Base-by-base conservation (phyloP, 37 sponge, comb jelly and placozoan genomes). In the Crambe crambe region DNA sequence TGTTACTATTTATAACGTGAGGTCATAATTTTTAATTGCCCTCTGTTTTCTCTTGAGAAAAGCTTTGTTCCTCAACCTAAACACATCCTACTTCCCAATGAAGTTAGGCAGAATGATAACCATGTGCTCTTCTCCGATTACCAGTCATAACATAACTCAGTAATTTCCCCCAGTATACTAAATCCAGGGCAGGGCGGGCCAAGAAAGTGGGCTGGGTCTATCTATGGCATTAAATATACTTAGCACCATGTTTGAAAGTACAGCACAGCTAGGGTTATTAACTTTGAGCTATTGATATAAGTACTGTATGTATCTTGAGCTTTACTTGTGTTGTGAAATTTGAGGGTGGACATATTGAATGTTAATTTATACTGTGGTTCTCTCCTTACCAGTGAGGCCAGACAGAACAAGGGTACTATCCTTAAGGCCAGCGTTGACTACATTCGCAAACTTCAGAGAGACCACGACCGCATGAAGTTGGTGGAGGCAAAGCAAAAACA, bases 361-460 rank as follows among this genome's bases (percentile, higher is more conserved):
- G 15, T 51, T 15, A 51, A 51, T 15, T 51, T 51, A 18, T 51
- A 51, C 54, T 15, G n/a, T n/a, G n/a, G n/a, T n/a, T n/a, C n/a
- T n/a, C n/a, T n/a, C n/a, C n/a, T n/a, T n/a, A n/a, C 72, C 64
- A 90, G 89, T 37, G 94, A 94, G 21, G 70, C 82, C 23, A 59
- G 89, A 26, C 94, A 91, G 64, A 93, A 97, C 79, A 94, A 93
- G 71, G 97, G 97, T 10, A 94, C 86, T 62, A 97, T 97, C 29
- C 83, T 97, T 61, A 93, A 93, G 83, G 91, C 92, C 2, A 90
- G 90, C 69, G 97, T 97, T 25, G 93, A 92, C 34, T 94, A 97
- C 82, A 90, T 97, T 39, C 68, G 75, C 60, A 83, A 80, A 64
- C 76, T 97, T 17, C 97, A 97, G 72, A 73, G 95, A 59, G 94